Percentiles rank a stretch among this genome's conserved stretches.
Conservation (phyloP, 2,113 vertebrate genomes). For the Alethe castanea region DNA sequence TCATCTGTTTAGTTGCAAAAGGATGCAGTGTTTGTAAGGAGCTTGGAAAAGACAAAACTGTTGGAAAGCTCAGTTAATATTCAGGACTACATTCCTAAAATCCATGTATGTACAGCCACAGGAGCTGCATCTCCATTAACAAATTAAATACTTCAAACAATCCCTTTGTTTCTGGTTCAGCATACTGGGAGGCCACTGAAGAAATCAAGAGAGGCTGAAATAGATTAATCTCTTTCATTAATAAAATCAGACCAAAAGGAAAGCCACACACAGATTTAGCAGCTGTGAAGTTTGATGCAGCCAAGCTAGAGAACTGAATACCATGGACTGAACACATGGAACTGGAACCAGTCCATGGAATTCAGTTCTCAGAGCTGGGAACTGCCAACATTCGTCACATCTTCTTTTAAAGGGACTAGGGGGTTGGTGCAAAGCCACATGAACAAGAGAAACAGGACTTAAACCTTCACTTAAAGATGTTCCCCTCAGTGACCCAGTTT, state of each 20-base stretch:
- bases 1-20: not conserved
- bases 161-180: not conserved
- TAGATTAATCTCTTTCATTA: not conserved
- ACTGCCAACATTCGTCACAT: slow-evolving; percentile 64
- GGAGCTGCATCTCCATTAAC: not conserved
- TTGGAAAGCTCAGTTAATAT: not conserved
- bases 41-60: not conserved
- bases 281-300: slow-evolving; percentile 63
- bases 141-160: not conserved
- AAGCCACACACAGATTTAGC: not conserved
- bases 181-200: not conserved
- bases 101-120: not conserved
- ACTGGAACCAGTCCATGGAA: slow-evolving; percentile 76
- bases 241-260: not conserved
- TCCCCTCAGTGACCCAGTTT: not conserved
- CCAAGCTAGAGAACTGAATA: slow-evolving; percentile 75
- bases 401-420: slow-evolving; percentile 35
- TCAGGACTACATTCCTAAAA: not conserved
- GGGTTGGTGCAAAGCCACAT: not conserved
- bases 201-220: slow-evolving; percentile 4
- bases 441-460: not conserved
- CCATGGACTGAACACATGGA: slow-evolving; percentile 68
- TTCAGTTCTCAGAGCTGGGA: slow-evolving; percentile 79
- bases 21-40: not conserved
- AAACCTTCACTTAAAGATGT: not conserved